Evolutionary conservation across 2,113 vertebrate species (phyloP).

Genomic region (Tor tambroides): DNA sequence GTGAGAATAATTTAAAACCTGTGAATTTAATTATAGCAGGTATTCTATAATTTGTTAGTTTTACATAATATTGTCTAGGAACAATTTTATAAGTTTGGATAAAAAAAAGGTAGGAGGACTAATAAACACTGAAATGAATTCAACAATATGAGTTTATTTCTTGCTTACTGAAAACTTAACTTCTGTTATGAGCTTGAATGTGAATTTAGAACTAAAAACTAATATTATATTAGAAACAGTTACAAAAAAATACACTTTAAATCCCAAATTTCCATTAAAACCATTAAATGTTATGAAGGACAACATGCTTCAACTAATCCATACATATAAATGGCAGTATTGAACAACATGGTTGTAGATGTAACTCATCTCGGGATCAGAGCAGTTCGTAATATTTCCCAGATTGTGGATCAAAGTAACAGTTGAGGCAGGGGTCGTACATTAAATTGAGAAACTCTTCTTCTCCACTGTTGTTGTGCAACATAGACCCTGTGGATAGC

Average conservation of each 20-base stretch:
- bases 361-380: conserved; percentile 58
- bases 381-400: conserved; percentile 81
- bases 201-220: not conserved
- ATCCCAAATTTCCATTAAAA: not conserved
- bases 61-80: not conserved
- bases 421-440: conserved; percentile 90
- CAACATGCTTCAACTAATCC: not conserved
- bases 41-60: not conserved
- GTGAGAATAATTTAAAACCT: not conserved
- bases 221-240: not conserved
- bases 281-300: not conserved
- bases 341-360: not conserved
- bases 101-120: not conserved
- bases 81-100: not conserved
- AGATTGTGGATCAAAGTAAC: conserved; percentile 90
- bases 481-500: conserved; percentile 65
- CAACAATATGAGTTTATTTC: not conserved
- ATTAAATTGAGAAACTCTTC: conserved; percentile 83
- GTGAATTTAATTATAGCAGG: not conserved
- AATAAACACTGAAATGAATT: not conserved
- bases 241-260: not conserved
- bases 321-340: conserved; percentile 1
- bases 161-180: not conserved
- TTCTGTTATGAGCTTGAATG: not conserved
- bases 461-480: conserved; percentile 61